These are phyloP conservation scores for Globodera ellingtonae DNA, from an alignment of 1,140 invertebrate genomes.

Conservation along the genomic window DNA sequence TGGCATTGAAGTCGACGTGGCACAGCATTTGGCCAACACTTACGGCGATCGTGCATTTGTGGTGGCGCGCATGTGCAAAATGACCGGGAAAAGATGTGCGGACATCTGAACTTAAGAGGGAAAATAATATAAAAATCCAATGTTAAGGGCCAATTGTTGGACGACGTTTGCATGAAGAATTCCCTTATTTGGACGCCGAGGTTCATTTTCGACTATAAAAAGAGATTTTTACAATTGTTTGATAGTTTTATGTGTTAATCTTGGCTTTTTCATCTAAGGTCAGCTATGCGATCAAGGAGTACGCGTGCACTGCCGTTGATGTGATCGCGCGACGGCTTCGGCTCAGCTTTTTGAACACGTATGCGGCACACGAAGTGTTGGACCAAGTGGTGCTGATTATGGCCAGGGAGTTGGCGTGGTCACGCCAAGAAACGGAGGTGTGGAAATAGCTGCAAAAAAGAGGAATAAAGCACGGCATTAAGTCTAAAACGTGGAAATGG, in stretches of 20 bases:
- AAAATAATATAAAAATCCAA: neutral
- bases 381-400: constrained; percentile 85
- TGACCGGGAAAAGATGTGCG: constrained; percentile 79
- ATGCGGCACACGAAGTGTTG: constrained; percentile 89
- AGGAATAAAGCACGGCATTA: neutral
- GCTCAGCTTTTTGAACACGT: constrained; percentile 90
- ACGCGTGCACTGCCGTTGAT: constrained; percentile 92
- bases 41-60: constrained; percentile 97
- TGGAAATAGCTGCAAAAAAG: constrained; percentile 12
- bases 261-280: constrained; percentile 69
- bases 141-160: constrained; percentile 82
- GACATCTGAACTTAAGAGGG: neutral
- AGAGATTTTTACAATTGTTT: no score
- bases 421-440: constrained; percentile 74
- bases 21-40: constrained; percentile 90
- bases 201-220: constrained; percentile 1
- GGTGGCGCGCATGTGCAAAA: constrained; percentile 88
- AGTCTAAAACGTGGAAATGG: no score
- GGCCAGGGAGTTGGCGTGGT: constrained; percentile 93
- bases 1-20: constrained; percentile 76
- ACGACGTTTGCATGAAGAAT: constrained; percentile 90
- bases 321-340: constrained; percentile 90
- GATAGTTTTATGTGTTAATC: neutral
- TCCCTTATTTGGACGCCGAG: constrained; percentile 94
- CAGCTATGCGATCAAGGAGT: constrained; percentile 88